Evolutionary conservation across 2,797 vertebrate genomes (phyloP).

Genomic region (Bradypodion ventrale): DNA sequence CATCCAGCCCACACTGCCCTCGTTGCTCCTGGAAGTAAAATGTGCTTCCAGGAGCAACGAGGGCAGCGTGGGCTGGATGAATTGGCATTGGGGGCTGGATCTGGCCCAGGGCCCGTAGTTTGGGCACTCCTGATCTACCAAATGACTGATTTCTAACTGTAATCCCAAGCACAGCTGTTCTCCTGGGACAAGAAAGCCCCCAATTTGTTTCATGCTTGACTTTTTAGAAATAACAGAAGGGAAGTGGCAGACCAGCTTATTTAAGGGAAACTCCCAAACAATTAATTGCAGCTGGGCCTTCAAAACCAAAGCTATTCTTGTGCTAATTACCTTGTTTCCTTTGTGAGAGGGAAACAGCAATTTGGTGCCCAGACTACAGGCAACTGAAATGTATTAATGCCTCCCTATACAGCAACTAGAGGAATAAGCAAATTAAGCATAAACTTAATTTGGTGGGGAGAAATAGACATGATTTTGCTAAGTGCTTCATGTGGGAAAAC

Average conservation of each 20-base stretch:
- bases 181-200: background rate
- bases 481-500: background rate
- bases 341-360: background rate
- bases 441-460: constrained; percentile 21
- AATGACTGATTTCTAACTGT: background rate
- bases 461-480: constrained; percentile 1
- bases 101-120: too few relatives aligned
- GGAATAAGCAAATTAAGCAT: constrained; percentile 30
- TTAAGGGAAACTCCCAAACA: background rate
- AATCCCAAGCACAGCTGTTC: too few relatives aligned
- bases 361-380: constrained; percentile 1
- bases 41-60: too few relatives aligned
- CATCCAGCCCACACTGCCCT: too few relatives aligned
- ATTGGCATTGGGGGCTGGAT: too few relatives aligned
- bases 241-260: background rate
- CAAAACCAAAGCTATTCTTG: background rate
- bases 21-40: too few relatives aligned
- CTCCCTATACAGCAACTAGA: constrained; percentile 5
- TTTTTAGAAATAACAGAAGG: background rate
- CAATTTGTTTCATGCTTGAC: background rate
- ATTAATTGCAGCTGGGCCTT: background rate
- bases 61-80: too few relatives aligned
- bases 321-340: constrained; percentile 5
- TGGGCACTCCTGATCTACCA: too few relatives aligned
- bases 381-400: constrained; percentile 11